Base-by-base conservation (phyloP, 2,797 vertebrate genomes). In the Acanthis flammea region DNA sequence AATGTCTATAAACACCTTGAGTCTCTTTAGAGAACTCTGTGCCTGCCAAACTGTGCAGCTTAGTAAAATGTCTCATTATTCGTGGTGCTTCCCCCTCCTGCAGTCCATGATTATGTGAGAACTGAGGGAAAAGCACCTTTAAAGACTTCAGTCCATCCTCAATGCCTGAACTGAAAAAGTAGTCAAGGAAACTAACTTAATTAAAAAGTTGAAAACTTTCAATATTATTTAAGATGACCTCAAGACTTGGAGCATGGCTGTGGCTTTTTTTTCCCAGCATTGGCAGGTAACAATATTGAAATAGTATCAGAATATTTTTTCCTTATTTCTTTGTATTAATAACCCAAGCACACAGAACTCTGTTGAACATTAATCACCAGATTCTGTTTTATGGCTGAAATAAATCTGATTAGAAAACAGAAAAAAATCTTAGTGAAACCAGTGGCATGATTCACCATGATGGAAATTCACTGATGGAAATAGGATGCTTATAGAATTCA, bases 1-100 rank as follows among this genome's bases (percentile, higher is more conserved):
- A 92, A 80, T 66, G 85, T 75, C 93, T 72, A 92, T 96, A 96
- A 96, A 94, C 95, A 96, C 95, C 92, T 68, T 35, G 62, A 91
- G 74, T 51, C 74, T 82, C 88, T 77, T 88, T 19, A 22, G 94
- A 86, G 88, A 57, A 10, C 24, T 3, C 57, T 23, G 57, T 7
- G 54, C 86, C 44, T 95, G 92, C 78, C 91, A 95, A 78, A 61
- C 54, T 30, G 67, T 28, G 48, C 90, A 71, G 90, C 57, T 91
- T 11, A 53, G 42, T 65, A 27, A 21, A 35, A 25, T 22, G 21
- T 27, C 68, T 91, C 77, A 31, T 82, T 91, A 85, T 37, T 47
- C 0, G 2, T 17, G 25, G 63, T 89, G 84, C 71, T 92, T 68
- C 47, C 78, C 39, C 12, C 67, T 92, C 75, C 72, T 67, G 42